Percentiles rank a stretch among this genome's conserved stretches.
phyloP scores from a whole-genome alignment of 2,888 invertebrate species.

The Neria commutata region DNA sequence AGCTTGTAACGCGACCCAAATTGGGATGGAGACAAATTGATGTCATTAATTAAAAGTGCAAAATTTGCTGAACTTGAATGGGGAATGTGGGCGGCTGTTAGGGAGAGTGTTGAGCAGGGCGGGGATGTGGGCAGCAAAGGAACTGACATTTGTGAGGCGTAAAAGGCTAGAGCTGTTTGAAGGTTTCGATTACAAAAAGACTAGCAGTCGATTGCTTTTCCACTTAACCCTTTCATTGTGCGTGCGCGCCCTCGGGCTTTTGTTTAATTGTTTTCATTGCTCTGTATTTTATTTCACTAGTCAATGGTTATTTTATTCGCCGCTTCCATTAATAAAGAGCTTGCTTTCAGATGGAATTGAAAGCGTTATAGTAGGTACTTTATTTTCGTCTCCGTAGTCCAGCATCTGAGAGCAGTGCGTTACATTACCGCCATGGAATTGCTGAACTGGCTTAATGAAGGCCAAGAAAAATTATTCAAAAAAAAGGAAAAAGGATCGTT shows the following conservation, averaged over 20 bases:
- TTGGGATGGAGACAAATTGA: slow-evolving; percentile 49
- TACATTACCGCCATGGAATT: too few relatives aligned
- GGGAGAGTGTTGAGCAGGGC: not conserved
- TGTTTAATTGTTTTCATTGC: not conserved
- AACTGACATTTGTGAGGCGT: not conserved
- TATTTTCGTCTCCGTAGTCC: too few relatives aligned
- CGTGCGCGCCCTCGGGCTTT: not conserved
- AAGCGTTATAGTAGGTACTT: too few relatives aligned
- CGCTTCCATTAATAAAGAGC: too few relatives aligned
- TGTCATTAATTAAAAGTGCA: slow-evolving; percentile 54
- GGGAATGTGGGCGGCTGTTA: not conserved
- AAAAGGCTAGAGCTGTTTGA: slow-evolving; percentile 4
- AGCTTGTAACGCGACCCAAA: not conserved
- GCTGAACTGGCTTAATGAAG: too few relatives aligned
- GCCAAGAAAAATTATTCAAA: too few relatives aligned
- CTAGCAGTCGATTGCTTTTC: not conserved
- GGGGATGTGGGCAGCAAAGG: not conserved
- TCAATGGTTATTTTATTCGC: slow-evolving; percentile 1
- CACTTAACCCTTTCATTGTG: not conserved
- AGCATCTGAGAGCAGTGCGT: too few relatives aligned
- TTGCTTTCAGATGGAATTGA: too few relatives aligned
- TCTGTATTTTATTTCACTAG: not conserved
- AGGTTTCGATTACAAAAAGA: slow-evolving; percentile 26
- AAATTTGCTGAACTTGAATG: slow-evolving; percentile 32
- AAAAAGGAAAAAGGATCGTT: too few relatives aligned